Conservation (phyloP, 2,797 vertebrate species). For the Pteronotus mesoamericanus region DNA sequence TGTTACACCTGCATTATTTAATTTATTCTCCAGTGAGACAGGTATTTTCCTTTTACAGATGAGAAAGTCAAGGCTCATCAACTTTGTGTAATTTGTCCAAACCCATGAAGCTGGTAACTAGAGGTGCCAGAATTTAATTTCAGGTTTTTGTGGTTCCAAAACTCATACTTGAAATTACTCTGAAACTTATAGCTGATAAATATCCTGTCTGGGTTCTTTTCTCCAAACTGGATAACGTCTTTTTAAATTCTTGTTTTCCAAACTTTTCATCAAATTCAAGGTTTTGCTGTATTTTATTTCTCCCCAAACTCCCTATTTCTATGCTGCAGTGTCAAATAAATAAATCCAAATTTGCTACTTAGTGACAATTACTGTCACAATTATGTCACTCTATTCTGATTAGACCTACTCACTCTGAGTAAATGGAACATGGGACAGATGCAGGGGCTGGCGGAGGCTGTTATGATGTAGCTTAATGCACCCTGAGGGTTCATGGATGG, state of each 20-base stretch:
- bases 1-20: background rate
- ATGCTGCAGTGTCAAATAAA: background rate
- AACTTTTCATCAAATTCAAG: background rate
- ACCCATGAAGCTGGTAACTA: background rate
- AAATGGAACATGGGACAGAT: background rate
- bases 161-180: background rate
- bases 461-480: background rate
- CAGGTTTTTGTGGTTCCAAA: background rate
- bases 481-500: background rate
- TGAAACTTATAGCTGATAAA: background rate
- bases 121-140: background rate
- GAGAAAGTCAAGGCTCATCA: background rate
- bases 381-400: background rate
- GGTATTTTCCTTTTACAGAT: background rate
- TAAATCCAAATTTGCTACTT: background rate
- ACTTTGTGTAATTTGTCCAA: background rate
- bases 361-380: background rate
- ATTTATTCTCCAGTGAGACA: background rate
- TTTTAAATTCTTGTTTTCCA: background rate
- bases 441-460: background rate
- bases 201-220: background rate
- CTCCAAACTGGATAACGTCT: background rate
- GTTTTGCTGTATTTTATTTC: background rate
- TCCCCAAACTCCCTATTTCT: background rate
- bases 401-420: background rate